Base-by-base conservation (phyloP, 2,888 invertebrate species). In the Coleophora deauratella region DNA sequence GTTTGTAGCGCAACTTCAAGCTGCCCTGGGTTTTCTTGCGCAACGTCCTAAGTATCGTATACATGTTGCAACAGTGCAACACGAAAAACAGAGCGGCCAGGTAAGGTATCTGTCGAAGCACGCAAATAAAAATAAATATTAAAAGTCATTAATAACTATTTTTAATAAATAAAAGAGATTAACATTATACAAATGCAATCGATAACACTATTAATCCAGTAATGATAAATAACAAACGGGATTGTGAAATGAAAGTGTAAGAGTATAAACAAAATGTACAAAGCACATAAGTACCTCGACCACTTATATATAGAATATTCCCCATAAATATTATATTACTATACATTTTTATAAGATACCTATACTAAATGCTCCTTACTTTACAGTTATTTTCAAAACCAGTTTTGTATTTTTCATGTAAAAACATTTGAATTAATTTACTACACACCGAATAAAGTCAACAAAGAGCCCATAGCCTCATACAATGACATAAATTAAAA, bases 51-150 rank as follows among this genome's bases (percentile, higher is more conserved):
- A 93, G 86, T 15, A 97, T 94, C 32, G 98, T 98, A 44, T 91
- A 89, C 49, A 91, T 91, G 82, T 99, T 99, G 54, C 97, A 96
- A 61, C 93, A 81, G 81, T 96, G 97, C 51, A 99, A 88, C 55
- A 93, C 73, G 53, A 97, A 89, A 78, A 98, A 98, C 79, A 96
- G 90, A 41, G 88, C 82, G 62, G 93, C 90, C 64, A 98, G 87
- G 50, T 94, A 93, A 44, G 92, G 88, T 40, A 97, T 93, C 93
- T 94, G 86, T 59, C 57, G 62, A 66, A 70, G 51, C 54, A 56
- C 51, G 62, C 63, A 71, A 72, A 72, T 55, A 59, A 59, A 64
- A 57, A 62, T 58, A 65, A 62, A 59, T 62, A 61, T 60, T 50
- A 57, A 21, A 21, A 21, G 3, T 38, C 21, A 42, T 34, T 47